Evolutionary conservation across 2,797 vertebrate species (phyloP).

Genomic region (Pygocentrus nattereri): DNA sequence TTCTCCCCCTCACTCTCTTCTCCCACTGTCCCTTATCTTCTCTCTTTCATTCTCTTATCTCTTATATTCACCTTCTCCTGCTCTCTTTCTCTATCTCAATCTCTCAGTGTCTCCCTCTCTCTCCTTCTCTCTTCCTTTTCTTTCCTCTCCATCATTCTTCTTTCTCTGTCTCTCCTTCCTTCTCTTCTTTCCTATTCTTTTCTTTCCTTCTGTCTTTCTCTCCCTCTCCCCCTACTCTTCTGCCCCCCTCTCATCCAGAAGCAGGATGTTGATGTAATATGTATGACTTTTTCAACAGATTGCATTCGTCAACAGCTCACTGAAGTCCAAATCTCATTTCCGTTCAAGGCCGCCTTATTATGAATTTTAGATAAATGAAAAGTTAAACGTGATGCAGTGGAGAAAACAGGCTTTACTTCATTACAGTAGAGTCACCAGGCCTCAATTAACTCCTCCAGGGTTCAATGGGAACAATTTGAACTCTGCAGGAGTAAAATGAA

Average conservation of each 20-base stretch:
- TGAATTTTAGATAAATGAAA: background rate
- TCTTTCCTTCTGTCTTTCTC: background rate
- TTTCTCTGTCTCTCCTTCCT: no score
- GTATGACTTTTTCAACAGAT: background rate
- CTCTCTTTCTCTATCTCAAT: background rate
- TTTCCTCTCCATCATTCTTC: background rate
- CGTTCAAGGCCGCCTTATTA: background rate
- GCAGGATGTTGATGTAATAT: background rate
- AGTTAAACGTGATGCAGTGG: background rate
- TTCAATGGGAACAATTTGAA: background rate
- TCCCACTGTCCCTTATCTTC: no score
- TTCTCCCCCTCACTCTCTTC: no score
- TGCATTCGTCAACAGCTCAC: background rate
- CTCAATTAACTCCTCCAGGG: background rate
- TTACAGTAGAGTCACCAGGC: background rate
- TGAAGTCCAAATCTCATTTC: conserved; percentile 5
- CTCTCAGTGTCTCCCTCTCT: no score
- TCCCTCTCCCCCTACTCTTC: background rate
- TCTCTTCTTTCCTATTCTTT: no score
- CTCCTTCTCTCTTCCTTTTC: background rate
- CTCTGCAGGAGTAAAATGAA: background rate
- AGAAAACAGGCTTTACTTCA: background rate
- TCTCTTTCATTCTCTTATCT: background rate
- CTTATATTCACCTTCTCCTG: no score
- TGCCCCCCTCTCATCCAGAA: background rate